Evolutionary conservation across 2,113 vertebrate species (phyloP), one percentile per base, ranked within the genome.

Genomic region (Callorhinus ursinus): DNA sequence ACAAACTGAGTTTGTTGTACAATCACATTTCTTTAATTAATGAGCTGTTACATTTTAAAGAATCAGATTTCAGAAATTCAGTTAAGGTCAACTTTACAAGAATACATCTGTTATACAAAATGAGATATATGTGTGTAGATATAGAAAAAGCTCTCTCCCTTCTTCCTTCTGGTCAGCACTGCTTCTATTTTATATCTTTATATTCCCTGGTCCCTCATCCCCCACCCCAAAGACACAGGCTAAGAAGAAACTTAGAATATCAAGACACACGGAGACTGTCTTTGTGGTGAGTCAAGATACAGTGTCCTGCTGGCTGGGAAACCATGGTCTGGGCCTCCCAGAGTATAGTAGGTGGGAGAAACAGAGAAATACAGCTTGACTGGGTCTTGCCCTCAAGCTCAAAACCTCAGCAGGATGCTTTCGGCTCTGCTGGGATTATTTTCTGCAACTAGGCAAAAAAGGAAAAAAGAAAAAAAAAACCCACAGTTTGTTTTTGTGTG

Each of bases 391-490:
- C 77, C 90, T 67, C 77, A 71, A 88, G 42, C 94, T 77, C 28
- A 81, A n/a, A 95, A 94, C 88, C 89, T 95, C 85, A 26, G 49
- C 90, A 94, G 95, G 83, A 16, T 67, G n/a, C 85, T 90, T 93
- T 93, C 46, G 98, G 86, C 92, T 95, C 61, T 83, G 95, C 95
- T 92, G 3, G 3, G 36, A 81, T 93, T 74, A 90, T 97, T 96
- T 96, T 96, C 63, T 93, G 59, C 0, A 0, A 2, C 0, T 1
- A 1, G 36, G 67, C 59, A 31, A 80, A 65, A 76, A 59, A 90
- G 33, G 5, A 24, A 53, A 72, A 33, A 53, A 15, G 39, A 15
- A 71, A 46, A 28, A 14, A 61, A 33, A 71, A 42, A 36, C 87
- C 24, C 36, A 0, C 61, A 9, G 63, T 93, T 93, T 67, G 22